Evolutionary conservation across 2,797 vertebrate species (phyloP).

Genomic region (Hipposideros larvatus): DNA sequence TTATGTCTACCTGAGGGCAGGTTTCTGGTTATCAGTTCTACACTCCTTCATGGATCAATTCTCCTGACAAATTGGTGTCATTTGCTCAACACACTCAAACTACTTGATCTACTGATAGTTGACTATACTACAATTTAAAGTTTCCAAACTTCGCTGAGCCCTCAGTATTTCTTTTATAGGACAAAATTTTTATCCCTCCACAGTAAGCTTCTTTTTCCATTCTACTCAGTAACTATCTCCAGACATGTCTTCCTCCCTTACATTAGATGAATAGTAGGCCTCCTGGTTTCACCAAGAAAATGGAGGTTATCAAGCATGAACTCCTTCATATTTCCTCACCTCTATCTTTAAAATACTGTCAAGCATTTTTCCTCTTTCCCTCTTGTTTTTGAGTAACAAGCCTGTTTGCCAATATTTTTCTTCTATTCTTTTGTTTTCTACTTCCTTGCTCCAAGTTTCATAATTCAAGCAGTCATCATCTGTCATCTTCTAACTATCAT

Average conservation of each 20-base stretch:
- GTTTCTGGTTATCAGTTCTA: neutral
- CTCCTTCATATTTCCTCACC: constrained; percentile 1
- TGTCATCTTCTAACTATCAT: constrained; percentile 36
- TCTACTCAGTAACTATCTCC: neutral
- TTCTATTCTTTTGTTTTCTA: constrained; percentile 32
- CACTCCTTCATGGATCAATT: neutral
- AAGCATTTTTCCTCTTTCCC: constrained; percentile 1
- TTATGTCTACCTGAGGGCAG: neutral
- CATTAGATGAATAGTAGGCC: neutral
- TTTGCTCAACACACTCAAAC: constrained; percentile 7
- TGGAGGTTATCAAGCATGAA: constrained; percentile 23
- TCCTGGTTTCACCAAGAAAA: neutral
- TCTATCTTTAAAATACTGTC: constrained; percentile 46
- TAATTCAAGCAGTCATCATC: constrained; percentile 23
- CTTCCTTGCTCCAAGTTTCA: neutral
- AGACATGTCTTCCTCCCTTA: neutral
- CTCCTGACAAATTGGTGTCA: neutral
- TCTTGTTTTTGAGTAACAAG: constrained; percentile 12
- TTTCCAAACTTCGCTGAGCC: neutral
- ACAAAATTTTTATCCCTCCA: neutral
- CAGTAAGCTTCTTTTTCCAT: constrained; percentile 1
- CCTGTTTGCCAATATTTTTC: neutral
- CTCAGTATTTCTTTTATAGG: constrained; percentile 50
- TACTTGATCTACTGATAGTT: neutral
- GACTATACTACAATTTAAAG: neutral